Conservation (phyloP, 2,113 vertebrate species). For the Cyanistes caeruleus region DNA sequence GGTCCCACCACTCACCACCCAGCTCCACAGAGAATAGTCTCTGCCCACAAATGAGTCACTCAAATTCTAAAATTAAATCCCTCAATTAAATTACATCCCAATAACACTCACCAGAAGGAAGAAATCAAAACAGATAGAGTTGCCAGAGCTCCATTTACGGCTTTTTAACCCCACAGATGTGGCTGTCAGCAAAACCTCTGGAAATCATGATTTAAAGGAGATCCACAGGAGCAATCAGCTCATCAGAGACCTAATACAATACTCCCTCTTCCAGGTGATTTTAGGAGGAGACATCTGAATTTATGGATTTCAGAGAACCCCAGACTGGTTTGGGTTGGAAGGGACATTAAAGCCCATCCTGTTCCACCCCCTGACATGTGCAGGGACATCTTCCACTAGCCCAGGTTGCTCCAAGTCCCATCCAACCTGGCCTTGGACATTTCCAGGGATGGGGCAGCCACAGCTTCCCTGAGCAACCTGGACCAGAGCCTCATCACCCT, state of each 20-base stretch:
- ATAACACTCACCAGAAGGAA: background rate
- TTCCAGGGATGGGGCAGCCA: background rate
- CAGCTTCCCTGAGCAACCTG: background rate
- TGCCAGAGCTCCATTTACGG: background rate
- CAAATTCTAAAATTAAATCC: background rate
- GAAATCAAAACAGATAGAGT: background rate
- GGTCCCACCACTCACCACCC: background rate
- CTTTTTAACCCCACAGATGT: background rate
- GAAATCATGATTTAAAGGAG: background rate
- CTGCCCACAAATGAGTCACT: background rate
- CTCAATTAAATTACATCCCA: background rate
- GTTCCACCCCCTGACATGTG: background rate
- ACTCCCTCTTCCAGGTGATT: background rate
- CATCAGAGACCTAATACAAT: background rate
- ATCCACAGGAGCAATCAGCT: background rate
- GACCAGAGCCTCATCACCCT: background rate
- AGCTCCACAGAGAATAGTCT: background rate
- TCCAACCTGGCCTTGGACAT: background rate
- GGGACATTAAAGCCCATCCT: background rate
- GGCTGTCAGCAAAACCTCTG: background rate
- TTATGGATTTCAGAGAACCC: background rate
- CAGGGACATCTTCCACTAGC: background rate
- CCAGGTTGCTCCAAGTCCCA: accelerated
- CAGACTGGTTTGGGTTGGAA: background rate
- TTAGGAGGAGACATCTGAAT: background rate